Base-by-base conservation (phyloP, 2,113 vertebrate genomes). In the Triplophysa siluroides region DNA sequence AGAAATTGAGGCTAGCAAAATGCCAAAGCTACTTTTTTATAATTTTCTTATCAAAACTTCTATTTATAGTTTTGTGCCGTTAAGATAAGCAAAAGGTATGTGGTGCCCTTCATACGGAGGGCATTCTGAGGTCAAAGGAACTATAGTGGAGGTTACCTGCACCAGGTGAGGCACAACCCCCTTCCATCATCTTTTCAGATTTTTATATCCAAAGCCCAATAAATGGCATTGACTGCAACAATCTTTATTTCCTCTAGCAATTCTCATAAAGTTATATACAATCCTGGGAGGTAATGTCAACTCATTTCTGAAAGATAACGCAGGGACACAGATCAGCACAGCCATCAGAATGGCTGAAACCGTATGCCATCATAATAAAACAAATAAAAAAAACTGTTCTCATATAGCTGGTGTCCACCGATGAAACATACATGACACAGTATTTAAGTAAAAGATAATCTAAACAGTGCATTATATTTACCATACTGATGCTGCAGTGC, bases 401-500 rank as follows among this genome's bases (percentile, higher is more conserved):
- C 18, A 63, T 3, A 47, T 38, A 38, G 3, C 12, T 33, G 5
- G 68, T 14, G 9, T 14, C 18, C 6, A 58, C 62, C 45, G 7
- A 62, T 1, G 14, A 75, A 26, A 2, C 72, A 24, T 63, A 2
- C 72, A 24, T 63, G 5, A 18, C 38, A 63, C 21, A 13, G 54
- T n/a, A 58, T n/a, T 58, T 21, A 9, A 7, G 5, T 9, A n/a
- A 58, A 6, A 21, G 7, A 19, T 5, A 9, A 58, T 21, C 54
- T n/a, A 21, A 58, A 18, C 4, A 18, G 8, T 75, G 19, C 69
- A 21, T 33, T 33, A 38, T 56, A 89, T 92, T 93, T 81, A 94
- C 93, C 93, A 94, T 94, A 85, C 91, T 90, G 89, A 89, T 89
- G 90, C 85, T 88, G 89, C 84, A 87, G 89, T 87, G 86, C 87